Evolutionary conservation across 2,888 invertebrate species (phyloP).

Genomic region (Anoplius nigerrimus): DNA sequence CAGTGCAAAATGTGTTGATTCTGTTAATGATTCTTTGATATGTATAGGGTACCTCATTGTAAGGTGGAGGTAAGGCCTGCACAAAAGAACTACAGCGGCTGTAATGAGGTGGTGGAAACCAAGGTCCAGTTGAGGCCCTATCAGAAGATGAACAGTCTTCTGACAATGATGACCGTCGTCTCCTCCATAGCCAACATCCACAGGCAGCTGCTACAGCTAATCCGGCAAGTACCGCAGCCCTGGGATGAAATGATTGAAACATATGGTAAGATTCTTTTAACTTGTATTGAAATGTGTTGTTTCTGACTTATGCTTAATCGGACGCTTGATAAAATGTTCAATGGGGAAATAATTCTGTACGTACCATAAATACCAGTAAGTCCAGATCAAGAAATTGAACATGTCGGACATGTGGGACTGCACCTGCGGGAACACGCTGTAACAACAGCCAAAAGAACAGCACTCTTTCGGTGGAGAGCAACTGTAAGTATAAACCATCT

Average conservation of each 20-base stretch:
- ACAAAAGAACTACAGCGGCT: conserved; percentile 90
- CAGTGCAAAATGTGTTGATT: too few species aligned
- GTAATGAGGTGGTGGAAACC: conserved; percentile 89
- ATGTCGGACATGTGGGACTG: conserved; percentile 77
- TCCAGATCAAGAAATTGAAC: conserved; percentile 81
- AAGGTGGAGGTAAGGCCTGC: conserved; percentile 84
- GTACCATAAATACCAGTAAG: conserved; percentile 83
- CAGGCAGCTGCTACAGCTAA: conserved; percentile 83
- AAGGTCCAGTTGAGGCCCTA: conserved; percentile 87
- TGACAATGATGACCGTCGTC: conserved; percentile 75
- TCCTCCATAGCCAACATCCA: conserved; percentile 82
- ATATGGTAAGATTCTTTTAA: too few species aligned
- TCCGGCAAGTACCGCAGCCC: conserved; percentile 79
- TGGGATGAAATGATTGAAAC: conserved; percentile 1
- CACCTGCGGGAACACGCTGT: conserved; percentile 78
- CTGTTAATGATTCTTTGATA: too few species aligned
- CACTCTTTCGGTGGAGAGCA: conserved; percentile 87
- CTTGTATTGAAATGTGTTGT: too few species aligned
- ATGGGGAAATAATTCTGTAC: conserved; percentile 48
- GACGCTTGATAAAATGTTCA: neutral
- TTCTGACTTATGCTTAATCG: too few species aligned
- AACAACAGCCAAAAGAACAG: conserved; percentile 81
- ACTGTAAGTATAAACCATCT: conserved; percentile 60
- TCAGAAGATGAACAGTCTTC: conserved; percentile 81
- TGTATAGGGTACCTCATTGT: conserved; percentile 82